Evolutionary conservation across 1,140 invertebrate genomes (phyloP), one percentile per base, ranked within the genome.

Genomic region (Nilaparvata lugens): DNA sequence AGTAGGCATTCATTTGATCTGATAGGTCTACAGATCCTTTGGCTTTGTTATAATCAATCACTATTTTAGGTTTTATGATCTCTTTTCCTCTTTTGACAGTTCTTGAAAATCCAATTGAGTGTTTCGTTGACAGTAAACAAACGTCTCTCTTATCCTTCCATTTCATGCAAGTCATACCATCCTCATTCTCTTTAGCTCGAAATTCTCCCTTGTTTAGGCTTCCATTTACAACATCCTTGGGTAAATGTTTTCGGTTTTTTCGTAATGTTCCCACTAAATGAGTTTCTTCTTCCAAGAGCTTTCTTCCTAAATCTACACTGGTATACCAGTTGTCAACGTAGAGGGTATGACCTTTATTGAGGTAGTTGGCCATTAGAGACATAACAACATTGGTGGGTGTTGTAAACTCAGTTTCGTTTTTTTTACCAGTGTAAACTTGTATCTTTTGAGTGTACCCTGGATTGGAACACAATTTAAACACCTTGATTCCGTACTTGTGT

Each of bases 1-100:
- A 69, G 58, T 74, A 74, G 24, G 68, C 63, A 18, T 60, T 65
- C 69, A 74, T 71, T 62, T 73, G 70, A 62, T 74, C 70, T n/a
- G 66, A 68, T 51, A 72, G 48, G 64, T 74, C 72, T 45, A 75
- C 69, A 11, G 65, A 66, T 23, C 64, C 60, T 69, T 74, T 74
- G 19, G 67, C 64, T 60, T 66, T 66, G 62, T 74, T 75, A 58
- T 74, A 74, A 52, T 71, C 71, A 4, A 73, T 43, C 52, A 73
- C 63, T 13, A 72, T 45, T 45, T 45, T 45, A n/a, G 42, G 42
- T 45, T 45, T 45, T 28, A 28, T 28, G 25, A 28, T 28, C 69
- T 66, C 67, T 62, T 58, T 69, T 28, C 42, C 68, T 62, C 71
- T 73, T 42, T n/a, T 40, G 45, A 31, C 57, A 40, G 54, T 55